A percentile compares a stretch with the other conserved stretches of the same genome.
phyloP scores from a whole-genome alignment of 2,888 invertebrate genomes.

The Vesta saturnalis region DNA sequence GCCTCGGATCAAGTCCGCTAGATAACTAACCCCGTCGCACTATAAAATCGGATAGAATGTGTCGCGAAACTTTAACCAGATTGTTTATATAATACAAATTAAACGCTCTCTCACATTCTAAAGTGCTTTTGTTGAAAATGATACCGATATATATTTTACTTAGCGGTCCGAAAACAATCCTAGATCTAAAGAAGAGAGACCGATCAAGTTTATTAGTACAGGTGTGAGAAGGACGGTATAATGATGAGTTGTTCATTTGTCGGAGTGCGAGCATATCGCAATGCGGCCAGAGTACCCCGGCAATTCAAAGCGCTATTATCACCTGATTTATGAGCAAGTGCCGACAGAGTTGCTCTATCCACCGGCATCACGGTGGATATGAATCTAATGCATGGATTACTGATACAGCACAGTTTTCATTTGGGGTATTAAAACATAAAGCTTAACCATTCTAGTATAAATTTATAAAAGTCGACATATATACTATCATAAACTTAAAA shows the following conservation, averaged over 20 bases:
- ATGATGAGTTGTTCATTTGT: conserved; percentile 61
- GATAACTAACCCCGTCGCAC: conserved; percentile 60
- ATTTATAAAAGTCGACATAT: no score
- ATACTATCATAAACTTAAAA: no score
- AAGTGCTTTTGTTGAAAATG: conserved; percentile 52
- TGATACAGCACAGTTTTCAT: conserved; percentile 38
- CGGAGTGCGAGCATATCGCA: conserved; percentile 61
- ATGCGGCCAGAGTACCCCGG: conserved; percentile 58
- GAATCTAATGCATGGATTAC: conserved; percentile 57
- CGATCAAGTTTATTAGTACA: conserved; percentile 40
- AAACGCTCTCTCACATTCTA: conserved; percentile 52
- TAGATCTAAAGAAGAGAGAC: conserved; percentile 53
- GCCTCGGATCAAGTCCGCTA: conserved; percentile 61
- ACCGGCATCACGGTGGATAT: conserved; percentile 57
- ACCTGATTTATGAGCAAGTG: conserved; percentile 62
- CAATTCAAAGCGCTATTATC: conserved; percentile 62
- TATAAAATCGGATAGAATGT: conserved; percentile 56
- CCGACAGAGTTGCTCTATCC: conserved; percentile 61
- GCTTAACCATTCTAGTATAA: background rate
- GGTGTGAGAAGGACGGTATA: conserved; percentile 52
- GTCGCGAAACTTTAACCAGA: conserved; percentile 39
- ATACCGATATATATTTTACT: conserved; percentile 56
- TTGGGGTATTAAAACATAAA: background rate
- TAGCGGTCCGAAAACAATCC: conserved; percentile 59
- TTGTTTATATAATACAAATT: conserved; percentile 42